phyloP scores from a whole-genome alignment of 1,140 invertebrate genomes.

The Acromyrmex echinatior region DNA sequence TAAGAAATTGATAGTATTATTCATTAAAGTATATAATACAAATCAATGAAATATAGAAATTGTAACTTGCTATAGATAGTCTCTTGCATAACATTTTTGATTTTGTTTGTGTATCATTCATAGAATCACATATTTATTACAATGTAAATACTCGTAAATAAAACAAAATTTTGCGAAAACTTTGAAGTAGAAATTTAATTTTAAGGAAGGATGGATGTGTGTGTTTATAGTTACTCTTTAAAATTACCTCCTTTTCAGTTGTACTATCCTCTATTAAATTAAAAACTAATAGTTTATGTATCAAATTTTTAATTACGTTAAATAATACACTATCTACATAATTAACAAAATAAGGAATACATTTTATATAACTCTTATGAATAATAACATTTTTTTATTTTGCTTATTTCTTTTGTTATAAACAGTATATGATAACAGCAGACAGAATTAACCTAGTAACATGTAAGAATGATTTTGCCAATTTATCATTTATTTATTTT shows the following conservation, averaged over 20 bases:
- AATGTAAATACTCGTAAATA: constrained; percentile 18
- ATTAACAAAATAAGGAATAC: constrained; percentile 2
- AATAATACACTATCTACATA: background rate
- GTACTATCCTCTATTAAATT: background rate
- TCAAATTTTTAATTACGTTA: constrained; percentile 13
- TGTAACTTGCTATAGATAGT: background rate
- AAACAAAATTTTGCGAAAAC: constrained; percentile 1
- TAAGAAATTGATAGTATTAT: constrained; percentile 38
- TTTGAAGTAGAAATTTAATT: background rate
- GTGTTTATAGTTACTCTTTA: background rate
- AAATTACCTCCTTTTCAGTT: background rate
- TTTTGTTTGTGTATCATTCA: background rate
- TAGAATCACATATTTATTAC: background rate
- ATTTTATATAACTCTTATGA: constrained; percentile 35
- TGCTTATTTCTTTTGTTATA: constrained; percentile 45
- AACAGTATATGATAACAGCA: constrained; percentile 53
- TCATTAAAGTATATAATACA: constrained; percentile 2
- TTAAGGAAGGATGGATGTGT: background rate
- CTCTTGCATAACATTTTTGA: background rate
- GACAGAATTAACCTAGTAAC: constrained; percentile 55
- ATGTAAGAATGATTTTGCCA: constrained; percentile 55
- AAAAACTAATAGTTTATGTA: background rate
- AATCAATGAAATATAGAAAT: constrained; percentile 9
- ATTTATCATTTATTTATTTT: constrained; percentile 42
- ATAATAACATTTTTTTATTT: constrained; percentile 59